These are phyloP conservation scores for Chironomus tentans DNA, from an alignment of 2,888 invertebrate species.

Conservation along the genomic window DNA sequence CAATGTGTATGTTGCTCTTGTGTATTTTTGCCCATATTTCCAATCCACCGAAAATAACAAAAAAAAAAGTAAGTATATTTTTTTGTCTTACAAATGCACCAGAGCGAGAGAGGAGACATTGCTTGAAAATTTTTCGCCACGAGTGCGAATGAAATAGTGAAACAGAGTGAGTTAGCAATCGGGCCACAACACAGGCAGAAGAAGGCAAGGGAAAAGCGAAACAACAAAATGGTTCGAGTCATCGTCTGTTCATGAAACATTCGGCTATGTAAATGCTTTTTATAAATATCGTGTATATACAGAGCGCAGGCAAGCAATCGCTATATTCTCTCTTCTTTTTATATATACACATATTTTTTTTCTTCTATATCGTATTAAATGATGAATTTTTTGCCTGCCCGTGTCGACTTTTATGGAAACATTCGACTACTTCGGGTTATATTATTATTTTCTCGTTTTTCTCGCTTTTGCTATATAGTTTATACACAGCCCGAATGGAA, in stretches of 20 bases:
- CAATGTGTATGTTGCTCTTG: conserved; percentile 20
- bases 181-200: conserved; percentile 8
- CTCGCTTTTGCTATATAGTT: conserved; percentile 17
- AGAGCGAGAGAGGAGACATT: conserved; percentile 19
- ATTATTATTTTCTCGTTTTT: conserved; percentile 27
- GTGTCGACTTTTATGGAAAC: conserved; percentile 25
- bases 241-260: conserved; percentile 24
- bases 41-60: conserved; percentile 11
- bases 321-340: conserved; percentile 20
- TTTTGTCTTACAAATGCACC: neutral
- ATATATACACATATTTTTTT: conserved; percentile 10
- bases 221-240: conserved; percentile 21
- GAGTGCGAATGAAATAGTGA: conserved; percentile 17
- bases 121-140: conserved; percentile 12
- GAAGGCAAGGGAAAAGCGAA: conserved; percentile 26
- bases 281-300: conserved; percentile 25
- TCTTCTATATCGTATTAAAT: conserved; percentile 26
- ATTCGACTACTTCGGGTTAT: conserved; percentile 21
- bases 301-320: conserved; percentile 25
- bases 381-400: conserved; percentile 27
- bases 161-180: conserved; percentile 4
- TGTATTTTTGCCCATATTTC: conserved; percentile 23
- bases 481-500: conserved; percentile 8
- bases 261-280: conserved; percentile 23
- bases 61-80: neutral